These are phyloP conservation scores for Todiramphus chloris DNA, from an alignment of 2,113 vertebrate species.

Conservation along the genomic window DNA sequence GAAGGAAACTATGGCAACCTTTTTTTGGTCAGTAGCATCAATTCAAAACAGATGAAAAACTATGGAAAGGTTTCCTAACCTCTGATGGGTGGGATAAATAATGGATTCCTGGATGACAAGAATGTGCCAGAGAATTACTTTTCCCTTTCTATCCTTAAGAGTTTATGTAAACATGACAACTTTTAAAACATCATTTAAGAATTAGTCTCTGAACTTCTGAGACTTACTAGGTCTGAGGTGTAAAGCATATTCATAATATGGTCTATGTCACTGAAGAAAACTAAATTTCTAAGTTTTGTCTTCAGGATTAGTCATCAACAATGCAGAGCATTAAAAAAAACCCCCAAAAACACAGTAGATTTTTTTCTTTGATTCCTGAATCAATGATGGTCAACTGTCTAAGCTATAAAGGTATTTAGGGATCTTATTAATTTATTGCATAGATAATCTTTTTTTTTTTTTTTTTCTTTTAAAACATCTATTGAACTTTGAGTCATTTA, in stretches of 20 bases:
- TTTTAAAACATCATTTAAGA: not conserved
- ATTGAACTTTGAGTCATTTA: not conserved
- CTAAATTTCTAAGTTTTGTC: not conserved
- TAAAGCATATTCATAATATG: not conserved
- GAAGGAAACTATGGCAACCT: not conserved
- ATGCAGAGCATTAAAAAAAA: not conserved
- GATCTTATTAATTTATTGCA: not conserved
- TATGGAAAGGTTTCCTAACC: not conserved
- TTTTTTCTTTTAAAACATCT: not conserved
- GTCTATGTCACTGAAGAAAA: not conserved
- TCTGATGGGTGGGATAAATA: not conserved
- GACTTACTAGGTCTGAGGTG: not conserved
- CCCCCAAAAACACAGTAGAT: accelerated
- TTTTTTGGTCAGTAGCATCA: not conserved
- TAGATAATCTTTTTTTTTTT: not conserved
- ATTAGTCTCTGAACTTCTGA: not conserved
- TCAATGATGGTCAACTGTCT: not conserved
- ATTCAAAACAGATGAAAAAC: not conserved
- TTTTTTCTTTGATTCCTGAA: not conserved
- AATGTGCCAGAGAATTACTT: not conserved
- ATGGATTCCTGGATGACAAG: not conserved
- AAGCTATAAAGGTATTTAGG: not conserved
- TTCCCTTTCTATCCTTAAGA: not conserved
- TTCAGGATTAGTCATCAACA: not conserved
- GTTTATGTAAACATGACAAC: not conserved